Base-by-base conservation (phyloP, 2,888 invertebrate genomes). In the Cyrtodaria siliqua region DNA sequence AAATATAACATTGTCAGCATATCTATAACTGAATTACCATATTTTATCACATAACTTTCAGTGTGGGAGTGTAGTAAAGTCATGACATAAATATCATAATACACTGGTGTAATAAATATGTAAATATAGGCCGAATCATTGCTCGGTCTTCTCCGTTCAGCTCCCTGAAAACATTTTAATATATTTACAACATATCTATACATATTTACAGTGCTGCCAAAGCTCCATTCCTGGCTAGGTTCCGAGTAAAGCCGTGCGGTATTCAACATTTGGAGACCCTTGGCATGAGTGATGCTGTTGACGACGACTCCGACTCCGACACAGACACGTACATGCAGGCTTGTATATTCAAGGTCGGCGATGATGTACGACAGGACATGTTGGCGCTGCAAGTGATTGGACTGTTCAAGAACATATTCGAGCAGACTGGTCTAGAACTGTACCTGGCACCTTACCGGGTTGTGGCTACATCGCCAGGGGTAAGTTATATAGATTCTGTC, bases 371-470 rank as follows among this genome's bases (percentile, higher is more conserved):
- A 6, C 97, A 99, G 93, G 99, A 99, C 92, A 99, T 99, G 98
- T 94, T 99, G 47, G 99, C 99, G 0, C 94, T 99, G 42, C 99
- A 99, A 94, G 97, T 99, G 53, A 99, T 99, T 87, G 96, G 97
- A 23, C 96, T 99, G 82, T 99, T 99, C 94, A 98, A 98, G 94
- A 98, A 98, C 93, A 94, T 95, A 53, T 94, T 94, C 89, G 85
- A 93, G 60, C 90, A 93, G 84, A 92, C 98, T 52, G 99, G 99
- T 0, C 93, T 99, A 44, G 98, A 99, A 91, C 94, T 99, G 62
- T 99, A 97, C 90, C 94, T 99, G 80, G 98, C 97, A 92, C 99
- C 99, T 0, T 99, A 99, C 92, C 95, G 99, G 87, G 99, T 99
- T 0, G 99, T 99, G 44, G 94, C 95, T 16, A 95, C 95, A 16